Evolutionary conservation across 2,888 invertebrate genomes (phyloP).

Genomic region (Hypercompe scribonia): DNA sequence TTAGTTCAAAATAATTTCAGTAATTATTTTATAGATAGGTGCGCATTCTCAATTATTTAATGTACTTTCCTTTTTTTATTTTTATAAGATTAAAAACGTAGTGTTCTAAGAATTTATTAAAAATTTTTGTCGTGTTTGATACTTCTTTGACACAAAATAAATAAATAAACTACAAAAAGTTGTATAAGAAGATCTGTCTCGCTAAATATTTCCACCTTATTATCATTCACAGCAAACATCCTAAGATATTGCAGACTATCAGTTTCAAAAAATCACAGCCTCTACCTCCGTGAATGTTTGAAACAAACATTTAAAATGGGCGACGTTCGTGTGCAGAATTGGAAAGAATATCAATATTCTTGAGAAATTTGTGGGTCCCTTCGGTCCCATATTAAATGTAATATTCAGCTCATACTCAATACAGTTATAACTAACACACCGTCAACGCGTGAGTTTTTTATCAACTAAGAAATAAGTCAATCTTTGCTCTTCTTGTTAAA

Average conservation of each 20-base stretch:
- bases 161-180: neutral
- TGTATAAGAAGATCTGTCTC: neutral
- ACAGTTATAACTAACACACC: neutral
- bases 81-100: too few relatives aligned
- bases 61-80: too few relatives aligned
- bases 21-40: too few relatives aligned
- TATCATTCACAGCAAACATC: neutral
- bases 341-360: neutral
- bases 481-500: neutral
- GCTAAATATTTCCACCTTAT: neutral
- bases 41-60: too few relatives aligned
- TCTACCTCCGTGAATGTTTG: neutral
- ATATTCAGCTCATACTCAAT: neutral
- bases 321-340: neutral
- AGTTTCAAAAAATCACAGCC: neutral
- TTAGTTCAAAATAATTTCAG: too few relatives aligned
- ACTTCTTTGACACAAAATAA: too few relatives aligned
- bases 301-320: neutral
- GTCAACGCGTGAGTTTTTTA: neutral
- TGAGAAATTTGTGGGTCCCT: neutral
- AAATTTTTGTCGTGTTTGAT: too few relatives aligned
- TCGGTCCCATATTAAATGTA: neutral
- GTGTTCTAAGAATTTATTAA: too few relatives aligned
- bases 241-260: neutral
- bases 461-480: neutral